Evolutionary conservation across 1,140 invertebrate species (phyloP), one percentile per base, ranked within the genome.

Genomic region (Drosophila oshimai): DNA sequence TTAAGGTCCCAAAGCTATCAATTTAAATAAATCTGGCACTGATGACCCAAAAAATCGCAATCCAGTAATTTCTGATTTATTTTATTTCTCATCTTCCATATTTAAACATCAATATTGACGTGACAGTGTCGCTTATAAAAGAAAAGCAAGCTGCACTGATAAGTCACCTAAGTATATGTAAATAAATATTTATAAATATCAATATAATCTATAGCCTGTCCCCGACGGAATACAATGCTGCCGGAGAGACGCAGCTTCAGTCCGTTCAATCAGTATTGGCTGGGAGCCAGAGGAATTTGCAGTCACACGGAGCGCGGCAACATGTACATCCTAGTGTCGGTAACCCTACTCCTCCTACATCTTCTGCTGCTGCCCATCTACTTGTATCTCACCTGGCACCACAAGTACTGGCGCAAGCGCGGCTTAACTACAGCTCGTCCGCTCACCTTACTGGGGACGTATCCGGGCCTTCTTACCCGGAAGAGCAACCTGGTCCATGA

Each of bases 391-490:
- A 91, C 89, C 31, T 89, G 83, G 77, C 77, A 91, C 54, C 90
- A 91, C 58, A 78, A 75, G 24, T 90, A 88, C 50, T 92, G 91
- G 91, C 47, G 49, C 4, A 73, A 65, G 24, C 58, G 87, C 2
- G 84, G 89, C 3, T 17, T 92, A 9, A 22, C 70, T n/a, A 87
- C 86, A 9, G 90, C 89, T 4, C 68, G 78, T n/a, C 91, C 91
- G 0, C 29, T 74, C 1, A 57, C 80, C 0, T n/a, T 92, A 4
- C 64, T 90, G 9, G 91, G 91, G 7, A 91, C 73, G 4, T 89
- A 93, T 76, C 93, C 94, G 41, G 92, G 92, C 10, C 55, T 83
- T 13, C 37, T 76, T 7, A 73, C 68, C 7, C 58, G 79, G 4
- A 74, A 70, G 24, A 61, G 67, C 36, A 87, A 89, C 67, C 42